Base-by-base conservation (phyloP, 2,888 invertebrate species). In the Monochamus alternatus region DNA sequence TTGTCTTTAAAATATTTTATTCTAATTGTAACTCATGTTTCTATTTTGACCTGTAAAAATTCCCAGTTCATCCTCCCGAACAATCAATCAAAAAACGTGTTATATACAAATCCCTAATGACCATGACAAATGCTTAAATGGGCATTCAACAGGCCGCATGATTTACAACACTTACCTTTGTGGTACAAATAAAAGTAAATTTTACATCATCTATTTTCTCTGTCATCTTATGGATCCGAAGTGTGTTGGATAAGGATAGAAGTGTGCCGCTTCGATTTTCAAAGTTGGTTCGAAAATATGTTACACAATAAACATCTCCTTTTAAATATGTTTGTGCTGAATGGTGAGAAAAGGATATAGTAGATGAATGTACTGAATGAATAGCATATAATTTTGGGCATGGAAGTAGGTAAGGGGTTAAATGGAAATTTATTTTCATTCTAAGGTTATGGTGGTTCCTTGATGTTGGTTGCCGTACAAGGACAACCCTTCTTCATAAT, bases 71-170 rank as follows among this genome's bases (percentile, higher is more conserved):
- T 69, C 52, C 65, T 63, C 47, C 44, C 55, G 22, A 75, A 76
- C 76, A 77, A 81, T 81, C 81, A 81, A 80, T 81, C 81, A 81
- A 80, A 79, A 68, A 68, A 10, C 66, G 60, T 64, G 66, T 47
- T 70, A 51, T 22, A 62, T 51, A 60, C 74, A 67, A 65, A 76
- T 76, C 80, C 77, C 75, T 83, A 83, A 83, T 83, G 80, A 82
- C 79, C 79, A 75, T 76, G 78, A 80, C 74, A 51, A 72, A 77
- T 74, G 71, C 51, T 75, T 82, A 79, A 84, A 83, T 83, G 78
- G 81, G 75, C 80, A 81, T 84, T 84, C 83, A 83, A 83, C 81
- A 81, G 80, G 81, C 80, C 80, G 79, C 83, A 82, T 85, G 82
- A 85, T 84, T 85, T 84, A 85, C 83, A 68, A 75, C 69, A 75